Percentiles rank a stretch among this genome's conserved stretches.
phyloP scores from a whole-genome alignment of 2,113 vertebrate genomes.

The Halcyon senegalensis region DNA sequence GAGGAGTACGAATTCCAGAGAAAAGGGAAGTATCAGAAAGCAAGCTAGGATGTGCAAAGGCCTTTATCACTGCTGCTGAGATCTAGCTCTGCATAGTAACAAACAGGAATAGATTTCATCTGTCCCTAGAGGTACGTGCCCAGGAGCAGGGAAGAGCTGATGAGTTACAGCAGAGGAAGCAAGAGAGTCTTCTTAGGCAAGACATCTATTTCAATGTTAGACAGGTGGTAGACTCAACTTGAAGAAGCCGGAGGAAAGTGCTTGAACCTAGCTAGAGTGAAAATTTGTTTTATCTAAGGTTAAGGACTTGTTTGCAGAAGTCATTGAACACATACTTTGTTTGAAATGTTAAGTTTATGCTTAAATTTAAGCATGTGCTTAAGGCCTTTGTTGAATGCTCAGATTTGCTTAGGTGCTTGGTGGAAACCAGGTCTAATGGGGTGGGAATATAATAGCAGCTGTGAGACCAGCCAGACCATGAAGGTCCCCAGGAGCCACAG shows the following conservation, averaged over 20 bases:
- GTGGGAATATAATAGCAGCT: neutral
- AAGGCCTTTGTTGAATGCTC: neutral
- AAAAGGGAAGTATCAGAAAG: constrained; percentile 67
- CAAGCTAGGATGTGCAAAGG: constrained; percentile 58
- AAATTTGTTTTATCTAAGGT: neutral
- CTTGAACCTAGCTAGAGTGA: neutral
- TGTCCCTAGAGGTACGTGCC: constrained; percentile 65
- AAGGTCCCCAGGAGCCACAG: neutral
- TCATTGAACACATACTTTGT: neutral
- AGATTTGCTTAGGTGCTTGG: neutral
- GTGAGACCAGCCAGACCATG: neutral
- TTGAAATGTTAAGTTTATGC: neutral
- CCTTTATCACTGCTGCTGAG: constrained; percentile 45
- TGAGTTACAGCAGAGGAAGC: constrained; percentile 49
- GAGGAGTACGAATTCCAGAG: constrained; percentile 48
- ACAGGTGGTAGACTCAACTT: neutral
- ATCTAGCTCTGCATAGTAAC: constrained; percentile 35
- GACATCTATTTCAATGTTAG: neutral
- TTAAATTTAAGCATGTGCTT: neutral
- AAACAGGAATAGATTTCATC: constrained; percentile 55
- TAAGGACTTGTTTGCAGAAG: neutral
- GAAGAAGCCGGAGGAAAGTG: neutral
- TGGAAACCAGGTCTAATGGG: neutral
- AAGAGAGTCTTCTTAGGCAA: constrained; percentile 30
- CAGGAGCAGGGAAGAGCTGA: constrained; percentile 37